Conservation (phyloP, 2,888 invertebrate species). For the Callyntrura guangdongensis region DNA sequence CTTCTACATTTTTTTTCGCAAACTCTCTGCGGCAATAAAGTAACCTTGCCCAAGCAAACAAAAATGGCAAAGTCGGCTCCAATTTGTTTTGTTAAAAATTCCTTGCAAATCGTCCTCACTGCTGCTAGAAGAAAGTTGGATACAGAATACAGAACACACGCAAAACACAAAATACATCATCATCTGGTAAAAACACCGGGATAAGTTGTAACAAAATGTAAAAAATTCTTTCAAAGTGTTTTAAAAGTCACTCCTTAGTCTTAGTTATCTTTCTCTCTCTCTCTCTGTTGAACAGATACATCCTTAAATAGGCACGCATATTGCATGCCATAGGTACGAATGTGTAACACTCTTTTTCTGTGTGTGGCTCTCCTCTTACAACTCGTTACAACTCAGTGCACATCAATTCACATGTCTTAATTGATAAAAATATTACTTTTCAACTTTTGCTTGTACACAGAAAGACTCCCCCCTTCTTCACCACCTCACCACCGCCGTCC, state of each 20-base stretch:
- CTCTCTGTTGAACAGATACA: not conserved
- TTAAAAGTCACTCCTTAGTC: not conserved
- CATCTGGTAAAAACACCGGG: not conserved
- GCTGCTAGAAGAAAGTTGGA: conserved; percentile 36
- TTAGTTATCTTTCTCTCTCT: conserved; percentile 4
- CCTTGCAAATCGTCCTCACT: conserved; percentile 43
- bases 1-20: conserved; percentile 13
- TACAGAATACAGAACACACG: not conserved
- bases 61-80: not conserved
- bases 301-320: conserved; percentile 13
- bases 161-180: not conserved
- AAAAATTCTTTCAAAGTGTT: not conserved
- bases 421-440: conserved; percentile 69
- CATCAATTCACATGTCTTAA: conserved; percentile 62
- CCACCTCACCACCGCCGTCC: conserved; percentile 11
- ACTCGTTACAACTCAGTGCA: conserved; percentile 70
- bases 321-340: not conserved
- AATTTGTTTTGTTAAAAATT: not conserved
- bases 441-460: not conserved
- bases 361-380: conserved; percentile 43
- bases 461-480: not conserved
- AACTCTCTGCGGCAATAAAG: conserved; percentile 45
- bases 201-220: conserved; percentile 1
- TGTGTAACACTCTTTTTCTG: conserved; percentile 22
- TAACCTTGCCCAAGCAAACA: conserved; percentile 54